Conservation (phyloP, 2,888 invertebrate species). For the Temnothorax ravouxi region DNA sequence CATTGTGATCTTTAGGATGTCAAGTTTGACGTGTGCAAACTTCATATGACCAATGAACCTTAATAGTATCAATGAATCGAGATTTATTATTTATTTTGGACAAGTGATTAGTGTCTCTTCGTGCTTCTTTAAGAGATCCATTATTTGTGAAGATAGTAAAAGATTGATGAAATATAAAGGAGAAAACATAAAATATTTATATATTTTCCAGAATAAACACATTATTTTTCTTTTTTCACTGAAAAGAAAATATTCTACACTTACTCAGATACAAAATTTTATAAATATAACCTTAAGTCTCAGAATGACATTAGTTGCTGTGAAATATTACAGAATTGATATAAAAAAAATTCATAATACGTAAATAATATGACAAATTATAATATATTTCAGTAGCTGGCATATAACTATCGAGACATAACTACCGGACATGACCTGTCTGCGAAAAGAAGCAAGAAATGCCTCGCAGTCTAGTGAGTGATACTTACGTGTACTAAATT, state of each 20-base stretch:
- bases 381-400: conserved; percentile 17
- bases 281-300: background rate
- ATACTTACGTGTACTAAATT: conserved; percentile 13
- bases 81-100: background rate
- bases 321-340: conserved; percentile 1
- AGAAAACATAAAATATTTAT: background rate
- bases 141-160: background rate
- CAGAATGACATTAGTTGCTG: background rate
- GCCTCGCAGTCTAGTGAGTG: conserved; percentile 29
- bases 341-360: background rate
- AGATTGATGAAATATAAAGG: background rate
- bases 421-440: conserved; percentile 30
- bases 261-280: background rate
- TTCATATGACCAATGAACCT: too few relatives aligned
- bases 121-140: background rate
- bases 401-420: background rate
- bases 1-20: too few relatives aligned
- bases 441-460: conserved; percentile 28
- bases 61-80: background rate
- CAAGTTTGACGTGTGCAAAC: too few relatives aligned
- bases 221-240: background rate
- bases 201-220: background rate
- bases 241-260: background rate
- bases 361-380: conserved; percentile 12
- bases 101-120: background rate